A percentile compares a stretch with the other conserved stretches of the same genome.
Conservation (phyloP, 2,113 vertebrate species). For the Lucifuga dentata region DNA sequence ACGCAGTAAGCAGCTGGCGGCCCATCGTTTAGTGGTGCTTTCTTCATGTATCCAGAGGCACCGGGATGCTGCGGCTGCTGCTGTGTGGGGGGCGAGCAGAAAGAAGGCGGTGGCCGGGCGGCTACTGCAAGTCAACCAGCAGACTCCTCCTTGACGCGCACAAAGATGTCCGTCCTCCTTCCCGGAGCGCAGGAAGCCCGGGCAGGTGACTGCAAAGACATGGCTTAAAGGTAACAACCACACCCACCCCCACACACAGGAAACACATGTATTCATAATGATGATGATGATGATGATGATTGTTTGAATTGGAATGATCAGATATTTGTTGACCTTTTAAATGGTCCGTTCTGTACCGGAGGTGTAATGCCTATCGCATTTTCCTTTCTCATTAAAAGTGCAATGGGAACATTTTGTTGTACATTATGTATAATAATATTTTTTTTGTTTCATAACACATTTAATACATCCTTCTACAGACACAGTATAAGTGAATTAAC, state of each 20-base stretch:
- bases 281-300: too few relatives aligned
- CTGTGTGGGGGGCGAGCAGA: constrained; percentile 49
- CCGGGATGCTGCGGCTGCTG: constrained; percentile 68
- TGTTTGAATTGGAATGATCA: too few relatives aligned
- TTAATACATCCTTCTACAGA: too few relatives aligned
- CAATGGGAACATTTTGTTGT: too few relatives aligned
- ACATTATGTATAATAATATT: too few relatives aligned
- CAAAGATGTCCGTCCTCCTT: constrained; percentile 51
- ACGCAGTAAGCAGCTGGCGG: constrained; percentile 70
- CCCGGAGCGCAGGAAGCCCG: constrained; percentile 27
- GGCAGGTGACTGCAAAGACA: constrained; percentile 53
- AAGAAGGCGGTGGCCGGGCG: constrained; percentile 81
- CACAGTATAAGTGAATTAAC: too few relatives aligned
- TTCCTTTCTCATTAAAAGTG: too few relatives aligned
- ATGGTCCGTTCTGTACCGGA: too few relatives aligned
- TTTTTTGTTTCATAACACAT: too few relatives aligned
- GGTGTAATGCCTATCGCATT: too few relatives aligned
- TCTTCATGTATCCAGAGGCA: constrained; percentile 75
- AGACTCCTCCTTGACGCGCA: constrained; percentile 71
- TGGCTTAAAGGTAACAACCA: not conserved
- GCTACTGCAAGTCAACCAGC: constrained; percentile 69
- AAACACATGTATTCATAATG: too few relatives aligned
- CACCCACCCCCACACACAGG: not conserved
- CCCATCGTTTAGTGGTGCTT: constrained; percentile 72
- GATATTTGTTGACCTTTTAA: too few relatives aligned